Percentiles rank a stretch among this genome's conserved stretches.
phyloP scores from a whole-genome alignment of 2,113 vertebrate species.

The Neogale vison region DNA sequence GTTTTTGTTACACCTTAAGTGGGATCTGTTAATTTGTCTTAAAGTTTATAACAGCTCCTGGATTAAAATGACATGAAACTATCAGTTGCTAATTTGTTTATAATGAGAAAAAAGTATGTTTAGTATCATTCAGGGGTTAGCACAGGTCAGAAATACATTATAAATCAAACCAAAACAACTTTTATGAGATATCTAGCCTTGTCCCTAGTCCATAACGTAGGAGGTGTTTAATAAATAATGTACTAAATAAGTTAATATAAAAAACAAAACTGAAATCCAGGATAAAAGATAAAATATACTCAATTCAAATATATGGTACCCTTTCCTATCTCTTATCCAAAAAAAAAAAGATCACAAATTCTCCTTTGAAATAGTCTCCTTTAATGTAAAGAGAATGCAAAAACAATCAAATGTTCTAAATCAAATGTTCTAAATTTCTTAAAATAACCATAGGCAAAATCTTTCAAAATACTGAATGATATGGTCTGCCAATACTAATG shows the following conservation, averaged over 20 bases:
- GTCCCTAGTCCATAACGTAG: neutral
- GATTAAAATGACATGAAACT: slow-evolving; percentile 39
- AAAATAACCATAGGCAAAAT: slow-evolving; percentile 33
- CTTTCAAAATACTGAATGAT: slow-evolving; percentile 48
- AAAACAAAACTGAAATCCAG: neutral
- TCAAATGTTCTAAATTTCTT: slow-evolving; percentile 22
- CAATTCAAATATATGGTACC: neutral
- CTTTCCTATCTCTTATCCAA: neutral
- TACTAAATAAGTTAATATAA: neutral
- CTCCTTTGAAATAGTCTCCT: slow-evolving; percentile 13
- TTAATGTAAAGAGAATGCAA: neutral
- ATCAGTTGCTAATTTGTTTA: slow-evolving; percentile 20
- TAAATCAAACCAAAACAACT: slow-evolving; percentile 19
- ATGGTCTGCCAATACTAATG: neutral
- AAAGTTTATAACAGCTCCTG: slow-evolving; percentile 27
- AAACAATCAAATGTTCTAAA: slow-evolving; percentile 37
- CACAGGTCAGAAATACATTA: neutral
- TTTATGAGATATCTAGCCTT: neutral
- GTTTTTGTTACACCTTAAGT: slow-evolving; percentile 20
- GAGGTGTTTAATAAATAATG: neutral
- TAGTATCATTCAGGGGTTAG: slow-evolving; percentile 10
- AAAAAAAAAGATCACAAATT: neutral
- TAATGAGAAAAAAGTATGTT: slow-evolving; percentile 9
- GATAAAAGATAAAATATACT: slow-evolving; percentile 40
- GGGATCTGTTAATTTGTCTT: slow-evolving; percentile 18